phyloP scores from a whole-genome alignment of 2,113 vertebrate genomes.

The Propithecus coquereli region DNA sequence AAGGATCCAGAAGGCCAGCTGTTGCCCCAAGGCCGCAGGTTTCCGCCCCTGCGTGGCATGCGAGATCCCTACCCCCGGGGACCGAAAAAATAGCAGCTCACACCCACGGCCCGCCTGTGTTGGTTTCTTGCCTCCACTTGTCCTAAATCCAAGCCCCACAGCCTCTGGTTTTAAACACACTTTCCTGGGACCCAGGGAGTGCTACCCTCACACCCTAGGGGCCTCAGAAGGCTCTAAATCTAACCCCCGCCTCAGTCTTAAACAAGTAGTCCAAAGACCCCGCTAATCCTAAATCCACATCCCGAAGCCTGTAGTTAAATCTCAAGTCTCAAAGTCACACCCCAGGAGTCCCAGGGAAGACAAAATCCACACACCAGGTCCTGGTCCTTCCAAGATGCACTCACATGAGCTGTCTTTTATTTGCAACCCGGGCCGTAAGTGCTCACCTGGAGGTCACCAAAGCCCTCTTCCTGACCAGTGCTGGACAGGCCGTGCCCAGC shows the following conservation, averaged over 20 bases:
- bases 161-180: not conserved
- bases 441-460: not conserved
- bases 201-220: not conserved
- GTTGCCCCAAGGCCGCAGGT: no score
- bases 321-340: not conserved
- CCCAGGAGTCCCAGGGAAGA: not conserved
- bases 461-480: not conserved
- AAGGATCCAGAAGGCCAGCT: no score
- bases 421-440: not conserved
- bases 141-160: not conserved
- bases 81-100: not conserved
- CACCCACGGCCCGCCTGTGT: no score
- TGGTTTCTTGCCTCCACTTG: not conserved
- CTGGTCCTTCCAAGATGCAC: not conserved
- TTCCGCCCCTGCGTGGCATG: fast-evolving
- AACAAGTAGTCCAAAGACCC: not conserved
- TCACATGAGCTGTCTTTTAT: not conserved
- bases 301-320: not conserved
- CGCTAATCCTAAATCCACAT: not conserved
- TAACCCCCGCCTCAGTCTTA: not conserved
- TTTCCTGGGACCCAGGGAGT: not conserved
- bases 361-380: not conserved
- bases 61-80: fast-evolving
- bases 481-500: not conserved
- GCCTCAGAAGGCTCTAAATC: not conserved